Conservation (phyloP, 2,113 vertebrate genomes). For the Onychorhynchus coronatus region DNA sequence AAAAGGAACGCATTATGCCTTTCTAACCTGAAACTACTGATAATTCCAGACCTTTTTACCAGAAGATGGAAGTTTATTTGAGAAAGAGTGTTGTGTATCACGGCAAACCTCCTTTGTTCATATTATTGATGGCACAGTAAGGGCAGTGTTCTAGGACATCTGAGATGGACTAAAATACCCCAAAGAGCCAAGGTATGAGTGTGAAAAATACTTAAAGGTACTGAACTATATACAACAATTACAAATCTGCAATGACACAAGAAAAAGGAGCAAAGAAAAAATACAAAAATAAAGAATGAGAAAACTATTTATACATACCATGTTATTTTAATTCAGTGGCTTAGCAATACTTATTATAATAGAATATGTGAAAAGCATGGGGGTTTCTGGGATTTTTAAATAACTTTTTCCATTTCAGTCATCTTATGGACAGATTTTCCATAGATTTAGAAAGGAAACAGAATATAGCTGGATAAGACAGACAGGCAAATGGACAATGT, state of each 20-base stretch:
- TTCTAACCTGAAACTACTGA: not conserved
- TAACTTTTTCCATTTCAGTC: not conserved
- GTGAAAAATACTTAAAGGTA: not conserved
- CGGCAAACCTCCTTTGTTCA: not conserved
- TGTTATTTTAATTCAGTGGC: not conserved
- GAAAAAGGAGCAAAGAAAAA: not conserved
- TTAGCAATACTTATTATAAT: not conserved
- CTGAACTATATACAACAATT: not conserved
- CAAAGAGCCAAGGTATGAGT: not conserved
- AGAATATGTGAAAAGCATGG: not conserved
- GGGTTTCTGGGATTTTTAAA: not conserved
- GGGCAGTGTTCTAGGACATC: not conserved
- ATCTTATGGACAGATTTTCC: not conserved
- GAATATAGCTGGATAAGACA: not conserved
- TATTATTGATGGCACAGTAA: not conserved
- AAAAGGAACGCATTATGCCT: not conserved
- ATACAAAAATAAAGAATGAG: not conserved
- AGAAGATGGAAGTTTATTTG: not conserved
- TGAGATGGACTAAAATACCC: not conserved
- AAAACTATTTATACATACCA: not conserved
- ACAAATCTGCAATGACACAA: not conserved
- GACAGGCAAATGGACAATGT: constrained; percentile 34
- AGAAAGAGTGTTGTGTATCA: not conserved
- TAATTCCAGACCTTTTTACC: not conserved
- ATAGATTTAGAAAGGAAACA: not conserved